Percentiles rank a stretch among this genome's conserved stretches.
These are phyloP conservation scores for Synergus itoensis DNA, from an alignment of 2,888 invertebrate species.

Conservation along the genomic window DNA sequence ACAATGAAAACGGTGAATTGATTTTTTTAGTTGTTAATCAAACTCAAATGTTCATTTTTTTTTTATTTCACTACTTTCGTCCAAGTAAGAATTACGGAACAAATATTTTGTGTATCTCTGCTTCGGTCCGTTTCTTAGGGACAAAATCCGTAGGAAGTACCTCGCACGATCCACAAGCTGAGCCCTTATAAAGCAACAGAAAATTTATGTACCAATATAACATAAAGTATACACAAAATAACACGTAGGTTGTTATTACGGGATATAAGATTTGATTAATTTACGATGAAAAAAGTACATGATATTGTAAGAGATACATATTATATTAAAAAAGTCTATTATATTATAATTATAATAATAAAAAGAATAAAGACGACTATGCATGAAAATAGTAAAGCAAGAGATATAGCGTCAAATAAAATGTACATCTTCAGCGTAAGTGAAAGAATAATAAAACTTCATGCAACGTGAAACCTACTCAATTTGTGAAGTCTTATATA, in stretches of 20 bases:
- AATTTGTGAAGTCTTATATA: constrained; percentile 49
- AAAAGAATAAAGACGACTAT: constrained; percentile 56
- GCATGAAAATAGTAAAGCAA: constrained; percentile 58
- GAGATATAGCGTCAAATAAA: constrained; percentile 56
- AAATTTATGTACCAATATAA: constrained; percentile 56
- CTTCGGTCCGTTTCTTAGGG: constrained; percentile 48
- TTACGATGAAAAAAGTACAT: constrained; percentile 57
- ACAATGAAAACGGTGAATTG: constrained; percentile 8
- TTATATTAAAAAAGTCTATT: constrained; percentile 54
- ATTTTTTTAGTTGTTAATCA: constrained; percentile 2
- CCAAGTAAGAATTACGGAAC: background rate
- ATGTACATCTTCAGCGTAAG: constrained; percentile 57
- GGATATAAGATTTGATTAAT: constrained; percentile 53
- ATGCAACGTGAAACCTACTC: constrained; percentile 55
- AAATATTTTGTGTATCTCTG: constrained; percentile 29
- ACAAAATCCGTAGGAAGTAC: constrained; percentile 48
- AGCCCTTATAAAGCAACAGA: constrained; percentile 43
- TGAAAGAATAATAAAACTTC: constrained; percentile 54
- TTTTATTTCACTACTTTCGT: background rate
- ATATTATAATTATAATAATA: constrained; percentile 54
- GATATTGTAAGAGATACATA: constrained; percentile 58
- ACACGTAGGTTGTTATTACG: constrained; percentile 58
- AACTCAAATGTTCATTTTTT: constrained; percentile 4
- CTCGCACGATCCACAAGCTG: constrained; percentile 46
- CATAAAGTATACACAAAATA: constrained; percentile 56